These are phyloP conservation scores for Hypena proboscidalis DNA, from an alignment of 2,888 invertebrate species.

Conservation along the genomic window DNA sequence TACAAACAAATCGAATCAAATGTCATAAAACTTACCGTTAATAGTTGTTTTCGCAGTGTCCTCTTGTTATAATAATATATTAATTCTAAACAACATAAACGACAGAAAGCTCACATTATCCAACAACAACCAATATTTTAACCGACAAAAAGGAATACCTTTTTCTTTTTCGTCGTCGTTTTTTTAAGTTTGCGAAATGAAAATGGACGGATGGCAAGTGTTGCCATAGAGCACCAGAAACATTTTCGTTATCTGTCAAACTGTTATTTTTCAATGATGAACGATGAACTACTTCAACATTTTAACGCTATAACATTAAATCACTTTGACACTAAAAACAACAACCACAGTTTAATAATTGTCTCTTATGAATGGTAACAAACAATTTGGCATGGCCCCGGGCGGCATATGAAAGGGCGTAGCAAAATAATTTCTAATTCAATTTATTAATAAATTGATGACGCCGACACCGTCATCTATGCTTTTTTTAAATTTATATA, in stretches of 20 bases:
- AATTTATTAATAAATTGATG: too few relatives aligned
- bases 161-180: constrained; percentile 76
- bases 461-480: too few relatives aligned
- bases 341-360: too few relatives aligned
- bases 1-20: constrained; percentile 77
- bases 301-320: too few relatives aligned
- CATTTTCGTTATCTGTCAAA: constrained; percentile 7
- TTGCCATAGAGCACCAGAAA: constrained; percentile 61
- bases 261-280: too few relatives aligned
- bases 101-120: constrained; percentile 69
- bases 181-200: constrained; percentile 77
- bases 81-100: constrained; percentile 58
- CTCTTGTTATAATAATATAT: constrained; percentile 51
- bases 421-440: too few relatives aligned
- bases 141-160: constrained; percentile 65
- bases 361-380: too few relatives aligned
- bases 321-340: too few relatives aligned
- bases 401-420: too few relatives aligned
- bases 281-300: too few relatives aligned
- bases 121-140: constrained; percentile 58
- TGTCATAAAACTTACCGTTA: constrained; percentile 77
- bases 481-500: too few relatives aligned
- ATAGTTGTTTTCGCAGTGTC: constrained; percentile 44
- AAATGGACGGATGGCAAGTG: constrained; percentile 72
- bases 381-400: too few relatives aligned